Evolutionary conservation across 1,140 invertebrate species (phyloP).

Genomic region (Drosophila albomicans): DNA sequence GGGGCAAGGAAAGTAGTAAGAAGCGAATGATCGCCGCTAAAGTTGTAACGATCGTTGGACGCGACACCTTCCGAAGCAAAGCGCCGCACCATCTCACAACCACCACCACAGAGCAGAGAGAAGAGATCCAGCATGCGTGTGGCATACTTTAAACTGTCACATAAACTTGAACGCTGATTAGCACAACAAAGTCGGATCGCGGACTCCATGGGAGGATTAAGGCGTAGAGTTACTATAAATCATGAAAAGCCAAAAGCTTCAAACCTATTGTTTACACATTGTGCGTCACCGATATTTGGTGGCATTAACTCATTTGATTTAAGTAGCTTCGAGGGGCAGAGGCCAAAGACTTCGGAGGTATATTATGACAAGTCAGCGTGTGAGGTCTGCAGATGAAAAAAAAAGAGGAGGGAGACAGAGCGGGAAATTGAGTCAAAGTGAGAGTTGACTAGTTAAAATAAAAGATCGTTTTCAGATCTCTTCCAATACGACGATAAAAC

Average conservation of each 20-base stretch:
- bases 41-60: constrained; percentile 64
- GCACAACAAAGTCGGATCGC: constrained; percentile 77
- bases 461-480: constrained; percentile 20
- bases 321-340: constrained; percentile 49
- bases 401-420: background rate
- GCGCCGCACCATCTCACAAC: constrained; percentile 57
- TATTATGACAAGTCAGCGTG: constrained; percentile 68
- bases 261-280: constrained; percentile 73
- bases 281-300: constrained; percentile 72
- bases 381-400: constrained; percentile 44
- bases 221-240: constrained; percentile 68
- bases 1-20: constrained; percentile 64
- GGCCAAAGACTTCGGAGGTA: background rate
- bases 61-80: constrained; percentile 63
- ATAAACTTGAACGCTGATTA: constrained; percentile 83
- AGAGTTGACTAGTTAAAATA: constrained; percentile 18
- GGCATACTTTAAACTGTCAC: constrained; percentile 82
- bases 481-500: constrained; percentile 32
- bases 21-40: constrained; percentile 20
- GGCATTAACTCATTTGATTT: constrained; percentile 79
- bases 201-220: constrained; percentile 62
- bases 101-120: background rate
- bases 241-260: constrained; percentile 64
- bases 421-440: constrained; percentile 19
- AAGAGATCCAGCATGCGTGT: constrained; percentile 55